Evolutionary conservation across 2,113 vertebrate species (phyloP).

Genomic region (Malurus melanocephalus): DNA sequence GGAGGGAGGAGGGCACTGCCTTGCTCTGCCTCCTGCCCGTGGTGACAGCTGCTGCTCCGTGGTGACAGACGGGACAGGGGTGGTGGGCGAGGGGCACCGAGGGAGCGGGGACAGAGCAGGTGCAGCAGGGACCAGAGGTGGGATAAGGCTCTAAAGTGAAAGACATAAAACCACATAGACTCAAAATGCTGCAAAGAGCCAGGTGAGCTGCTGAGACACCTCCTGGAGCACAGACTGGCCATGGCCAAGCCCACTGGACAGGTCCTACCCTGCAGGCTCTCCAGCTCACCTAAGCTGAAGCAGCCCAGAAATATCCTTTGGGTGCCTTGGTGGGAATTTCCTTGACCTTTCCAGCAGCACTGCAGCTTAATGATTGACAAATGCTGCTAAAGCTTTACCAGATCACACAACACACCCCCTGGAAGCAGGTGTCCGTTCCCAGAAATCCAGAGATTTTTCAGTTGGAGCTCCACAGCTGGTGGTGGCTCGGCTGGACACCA

Average conservation of each 20-base stretch:
- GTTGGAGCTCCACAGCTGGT: neutral
- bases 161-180: neutral
- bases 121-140: neutral
- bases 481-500: neutral
- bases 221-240: neutral
- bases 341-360: neutral
- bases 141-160: neutral
- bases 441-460: neutral
- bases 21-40: neutral
- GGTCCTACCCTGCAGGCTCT: neutral
- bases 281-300: neutral
- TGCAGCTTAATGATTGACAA: slow-evolving; percentile 15
- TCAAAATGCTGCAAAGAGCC: neutral
- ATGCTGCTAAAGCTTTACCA: neutral
- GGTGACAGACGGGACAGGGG: accelerated
- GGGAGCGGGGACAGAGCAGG: neutral
- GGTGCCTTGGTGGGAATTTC: neutral
- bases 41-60: neutral
- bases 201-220: neutral
- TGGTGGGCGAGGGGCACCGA: neutral
- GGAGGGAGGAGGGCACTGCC: neutral
- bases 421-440: neutral
- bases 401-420: neutral
- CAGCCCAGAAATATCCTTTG: neutral
- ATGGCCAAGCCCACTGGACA: accelerated